These are phyloP conservation scores for Auanema sp. DNA, from an alignment of 2,888 invertebrate species.

Conservation along the genomic window DNA sequence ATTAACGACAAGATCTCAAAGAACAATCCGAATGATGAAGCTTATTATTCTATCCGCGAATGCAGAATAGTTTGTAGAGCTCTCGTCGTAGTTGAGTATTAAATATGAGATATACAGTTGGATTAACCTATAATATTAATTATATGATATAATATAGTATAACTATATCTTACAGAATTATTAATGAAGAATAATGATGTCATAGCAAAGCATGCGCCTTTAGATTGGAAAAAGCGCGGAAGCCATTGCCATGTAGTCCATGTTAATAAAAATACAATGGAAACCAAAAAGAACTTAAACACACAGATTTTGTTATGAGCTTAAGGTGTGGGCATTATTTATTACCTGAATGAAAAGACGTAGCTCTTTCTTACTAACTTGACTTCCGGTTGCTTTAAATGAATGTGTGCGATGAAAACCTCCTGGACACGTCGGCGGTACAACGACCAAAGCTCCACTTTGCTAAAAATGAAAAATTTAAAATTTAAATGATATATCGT, in stretches of 20 bases:
- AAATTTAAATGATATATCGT: too few species aligned
- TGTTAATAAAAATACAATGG: slow-evolving; percentile 56
- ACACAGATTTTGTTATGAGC: slow-evolving; percentile 1
- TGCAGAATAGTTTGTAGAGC: slow-evolving; percentile 51
- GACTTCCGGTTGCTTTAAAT: slow-evolving; percentile 51
- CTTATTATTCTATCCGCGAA: slow-evolving; percentile 25
- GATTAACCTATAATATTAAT: slow-evolving; percentile 40
- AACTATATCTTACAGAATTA: slow-evolving; percentile 45
- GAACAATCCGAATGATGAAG: slow-evolving; percentile 16
- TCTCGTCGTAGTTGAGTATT: slow-evolving; percentile 57
- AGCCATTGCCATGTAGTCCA: slow-evolving; percentile 63
- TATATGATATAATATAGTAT: neutral
- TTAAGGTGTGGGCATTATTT: too few species aligned
- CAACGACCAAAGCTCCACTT: neutral
- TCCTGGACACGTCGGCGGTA: neutral
- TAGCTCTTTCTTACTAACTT: slow-evolving; percentile 60
- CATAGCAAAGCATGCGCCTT: slow-evolving; percentile 60
- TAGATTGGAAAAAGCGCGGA: slow-evolving; percentile 48
- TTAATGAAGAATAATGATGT: slow-evolving; percentile 61
- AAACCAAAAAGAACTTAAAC: slow-evolving; percentile 60
- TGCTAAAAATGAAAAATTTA: neutral
- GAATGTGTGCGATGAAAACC: slow-evolving; percentile 44
- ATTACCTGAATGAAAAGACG: slow-evolving; percentile 54
- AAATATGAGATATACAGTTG: slow-evolving; percentile 61
- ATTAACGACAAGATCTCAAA: too few species aligned